These are phyloP conservation scores for Ophion ellenae DNA, from an alignment of 2,888 invertebrate genomes.

Conservation along the genomic window DNA sequence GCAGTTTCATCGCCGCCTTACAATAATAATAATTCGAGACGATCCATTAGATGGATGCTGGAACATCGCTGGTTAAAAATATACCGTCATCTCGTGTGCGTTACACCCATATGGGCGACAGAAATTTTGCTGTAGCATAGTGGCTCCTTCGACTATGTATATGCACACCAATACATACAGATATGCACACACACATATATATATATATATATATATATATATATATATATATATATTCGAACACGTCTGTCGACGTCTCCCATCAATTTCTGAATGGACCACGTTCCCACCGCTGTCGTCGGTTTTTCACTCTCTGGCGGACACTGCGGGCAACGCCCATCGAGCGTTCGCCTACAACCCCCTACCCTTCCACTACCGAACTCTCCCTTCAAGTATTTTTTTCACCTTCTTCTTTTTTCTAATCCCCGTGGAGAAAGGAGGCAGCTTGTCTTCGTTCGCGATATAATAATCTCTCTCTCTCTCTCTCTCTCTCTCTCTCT, in stretches of 20 bases:
- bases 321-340: conserved; percentile 62
- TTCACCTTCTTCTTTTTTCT: conserved; percentile 11
- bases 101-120: conserved; percentile 11
- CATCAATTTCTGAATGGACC: conserved; percentile 68
- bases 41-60: neutral
- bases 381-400: conserved; percentile 3
- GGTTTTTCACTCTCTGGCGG: conserved; percentile 65
- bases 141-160: neutral
- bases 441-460: conserved; percentile 15
- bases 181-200: neutral
- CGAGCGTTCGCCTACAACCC: conserved; percentile 36
- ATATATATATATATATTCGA: neutral
- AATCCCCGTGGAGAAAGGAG: conserved; percentile 2
- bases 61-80: neutral
- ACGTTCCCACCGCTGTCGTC: conserved; percentile 63
- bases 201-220: neutral
- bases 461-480: conserved; percentile 54
- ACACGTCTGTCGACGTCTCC: conserved; percentile 53
- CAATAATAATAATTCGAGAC: too few species aligned
- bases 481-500: conserved; percentile 23
- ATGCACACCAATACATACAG: neutral
- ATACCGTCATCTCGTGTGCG: neutral
- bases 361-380: conserved; percentile 11
- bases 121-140: conserved; percentile 15
- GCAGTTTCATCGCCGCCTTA: too few species aligned